phyloP scores from a whole-genome alignment of 2,113 vertebrate species.

The Conger conger region DNA sequence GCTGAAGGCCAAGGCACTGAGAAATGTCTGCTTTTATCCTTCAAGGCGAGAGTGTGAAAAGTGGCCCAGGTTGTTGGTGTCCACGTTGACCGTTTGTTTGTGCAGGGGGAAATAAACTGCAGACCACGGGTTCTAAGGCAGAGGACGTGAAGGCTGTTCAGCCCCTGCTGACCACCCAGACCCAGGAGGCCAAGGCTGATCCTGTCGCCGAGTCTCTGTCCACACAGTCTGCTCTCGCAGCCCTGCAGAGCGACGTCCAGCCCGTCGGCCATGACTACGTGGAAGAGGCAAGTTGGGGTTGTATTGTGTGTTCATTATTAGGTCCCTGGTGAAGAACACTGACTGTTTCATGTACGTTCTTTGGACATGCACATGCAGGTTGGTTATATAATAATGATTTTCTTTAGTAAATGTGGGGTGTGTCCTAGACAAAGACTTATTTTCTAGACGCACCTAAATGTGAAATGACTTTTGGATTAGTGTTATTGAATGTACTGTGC shows the following conservation, averaged over 20 bases:
- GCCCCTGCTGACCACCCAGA: constrained; percentile 61
- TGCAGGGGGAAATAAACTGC: constrained; percentile 90
- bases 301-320: neutral
- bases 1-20: neutral
- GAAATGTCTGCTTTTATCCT: neutral
- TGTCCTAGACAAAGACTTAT: neutral
- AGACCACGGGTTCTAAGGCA: constrained; percentile 81
- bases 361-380: neutral
- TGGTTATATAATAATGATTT: no score
- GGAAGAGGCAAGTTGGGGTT: constrained; percentile 79
- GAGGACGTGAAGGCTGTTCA: constrained; percentile 74
- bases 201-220: constrained; percentile 73
- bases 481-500: neutral
- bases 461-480: neutral
- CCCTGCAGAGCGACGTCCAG: constrained; percentile 92
- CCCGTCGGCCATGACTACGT: constrained; percentile 98
- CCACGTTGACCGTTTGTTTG: constrained; percentile 16
- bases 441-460: neutral
- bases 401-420: no score
- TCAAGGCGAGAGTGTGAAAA: neutral
- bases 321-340: neutral
- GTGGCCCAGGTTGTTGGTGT: neutral
- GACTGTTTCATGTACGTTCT: neutral
- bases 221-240: constrained; percentile 79
- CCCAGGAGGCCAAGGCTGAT: constrained; percentile 79